Base-by-base conservation (phyloP, 2,113 vertebrate genomes). In the Thomomys bottae region DNA sequence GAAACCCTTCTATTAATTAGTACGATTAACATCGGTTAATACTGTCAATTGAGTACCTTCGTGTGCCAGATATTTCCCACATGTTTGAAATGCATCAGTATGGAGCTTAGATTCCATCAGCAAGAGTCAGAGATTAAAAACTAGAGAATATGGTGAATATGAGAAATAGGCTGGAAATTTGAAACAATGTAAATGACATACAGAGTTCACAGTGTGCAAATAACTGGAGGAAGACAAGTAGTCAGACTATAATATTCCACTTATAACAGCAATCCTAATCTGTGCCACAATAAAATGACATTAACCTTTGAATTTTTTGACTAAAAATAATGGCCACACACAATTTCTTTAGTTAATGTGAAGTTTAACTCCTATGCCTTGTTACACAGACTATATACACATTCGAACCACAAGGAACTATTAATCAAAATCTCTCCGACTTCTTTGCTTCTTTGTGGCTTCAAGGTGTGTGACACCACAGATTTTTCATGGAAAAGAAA, bases 391-490 rank as follows among this genome's bases (percentile, higher is more conserved):
- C 6, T 45, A 45, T 45, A 45, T 45, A 11, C 1, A 8, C 21
- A 9, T 5, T 23, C 7, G 28, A 30, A 49, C 40, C n/a, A 30
- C 36, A 40, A n/a, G 42, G 8, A 24, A 10, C 15, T 8, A 36
- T 30, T 2, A 1, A 32, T 54, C 57, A 11, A 17, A 30, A 24
- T 2, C 5, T 3, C 28, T 5, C 23, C 21, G 38, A 28, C 26
- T 63, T 64, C 42, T 32, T 7, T 45, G 45, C 45, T 45, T 45
- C 45, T 45, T 45, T 45, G 45, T 45, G 45, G 20, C 54, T 42
- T 30, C 26, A 11, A 15, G 0, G 2, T 6, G 26, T 20, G 24
- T 38, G 18, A 73, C 0, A 30, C 32, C 0, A n/a, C 1, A 20
- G 28, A 45, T 45, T 45, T 45, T 8, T 45, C 45, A 45, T 45